Base-by-base conservation (phyloP, 2,888 invertebrate species). In the Eupithecia tripunctaria region DNA sequence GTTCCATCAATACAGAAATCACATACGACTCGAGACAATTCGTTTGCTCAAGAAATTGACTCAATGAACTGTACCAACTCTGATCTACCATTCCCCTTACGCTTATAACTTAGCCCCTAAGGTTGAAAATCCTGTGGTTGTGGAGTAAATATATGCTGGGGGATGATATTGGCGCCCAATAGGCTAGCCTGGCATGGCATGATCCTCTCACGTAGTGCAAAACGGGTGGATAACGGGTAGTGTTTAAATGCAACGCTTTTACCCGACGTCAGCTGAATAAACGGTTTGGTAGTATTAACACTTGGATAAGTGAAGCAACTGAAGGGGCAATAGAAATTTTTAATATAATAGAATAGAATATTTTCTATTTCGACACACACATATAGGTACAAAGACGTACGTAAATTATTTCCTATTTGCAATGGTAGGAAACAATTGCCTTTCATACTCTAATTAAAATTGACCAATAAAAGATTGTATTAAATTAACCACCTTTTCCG, bases 41-140 rank as follows among this genome's bases (percentile, higher is more conserved):
- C 84, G 84, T 85, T 85, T 85, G 85, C 81, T 80, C 82, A 85
- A 85, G 85, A 85, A 84, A 85, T 85, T 85, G 85, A 85, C 82
- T 82, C 85, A 85, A 85, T 85, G 85, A 85, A 80, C 78, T 71
- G 32, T 70, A 63, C 85, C 75, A 80, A 75, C 2, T 51, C 79
- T 64, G 6, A 14, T 69, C 21, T 25, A 15, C 80, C 43, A 14
- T n/a, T 56, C 0, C 0, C 1, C 5, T 18, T 21, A 51, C 29
- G 60, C 68, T 64, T 79, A 43, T 51, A 0, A 0, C 1, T 2
- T 18, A 10, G 0, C 0, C 1, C 0, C 0, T 70, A 71, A 78
- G 69, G 73, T 63, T 62, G n/a, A 21, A 27, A 25, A 32, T 68
- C 29, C 10, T 15, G 10, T 27, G 15, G 8, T 51, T 7, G 60